Evolutionary conservation across 2,888 invertebrate genomes (phyloP).

Genomic region (Ochropleura plecta): DNA sequence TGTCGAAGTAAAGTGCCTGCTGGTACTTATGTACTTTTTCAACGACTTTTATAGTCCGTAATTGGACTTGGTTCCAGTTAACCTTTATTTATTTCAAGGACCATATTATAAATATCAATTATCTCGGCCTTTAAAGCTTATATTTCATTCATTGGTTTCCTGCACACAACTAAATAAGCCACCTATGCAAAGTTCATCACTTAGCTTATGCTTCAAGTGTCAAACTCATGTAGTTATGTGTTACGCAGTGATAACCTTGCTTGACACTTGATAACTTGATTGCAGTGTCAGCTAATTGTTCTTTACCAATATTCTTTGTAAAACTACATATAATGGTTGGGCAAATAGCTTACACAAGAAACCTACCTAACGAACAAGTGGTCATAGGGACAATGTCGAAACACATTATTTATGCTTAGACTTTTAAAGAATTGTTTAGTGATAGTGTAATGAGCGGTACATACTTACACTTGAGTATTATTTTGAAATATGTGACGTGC

Average conservation of each 20-base stretch:
- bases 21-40: constrained; percentile 6
- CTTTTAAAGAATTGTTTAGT: constrained; percentile 23
- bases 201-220: constrained; percentile 18
- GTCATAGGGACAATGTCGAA: constrained; percentile 20
- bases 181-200: neutral
- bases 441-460: constrained; percentile 34
- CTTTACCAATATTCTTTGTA: constrained; percentile 61
- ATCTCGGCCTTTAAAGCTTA: neutral
- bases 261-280: constrained; percentile 57
- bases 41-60: constrained; percentile 1
- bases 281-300: constrained; percentile 62
- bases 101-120: neutral
- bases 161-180: neutral
- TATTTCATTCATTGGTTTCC: neutral
- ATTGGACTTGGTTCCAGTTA: constrained; percentile 1
- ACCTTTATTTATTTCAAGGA: constrained; percentile 1
- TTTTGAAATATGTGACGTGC: constrained; percentile 28
- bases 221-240: constrained; percentile 33
- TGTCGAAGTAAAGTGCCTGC: constrained; percentile 6
- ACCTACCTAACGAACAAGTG: constrained; percentile 20
- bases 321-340: constrained; percentile 63
- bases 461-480: constrained; percentile 17
- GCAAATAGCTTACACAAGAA: constrained; percentile 65
- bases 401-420: constrained; percentile 18
- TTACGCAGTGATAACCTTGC: constrained; percentile 62